Conservation (phyloP, 2,888 invertebrate species). For the Heliconius hortense region DNA sequence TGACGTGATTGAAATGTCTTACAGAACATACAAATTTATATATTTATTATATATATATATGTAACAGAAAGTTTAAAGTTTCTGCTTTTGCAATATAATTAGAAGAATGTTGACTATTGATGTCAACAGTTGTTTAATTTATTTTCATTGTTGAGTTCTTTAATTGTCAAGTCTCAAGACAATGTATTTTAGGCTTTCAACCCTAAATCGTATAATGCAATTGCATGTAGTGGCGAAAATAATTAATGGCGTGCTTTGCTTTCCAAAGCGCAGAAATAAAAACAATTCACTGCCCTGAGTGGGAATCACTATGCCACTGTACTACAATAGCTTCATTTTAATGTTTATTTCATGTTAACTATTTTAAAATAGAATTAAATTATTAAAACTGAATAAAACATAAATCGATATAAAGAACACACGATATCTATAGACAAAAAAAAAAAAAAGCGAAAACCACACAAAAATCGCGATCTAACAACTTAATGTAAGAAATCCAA, state of each 20-base stretch:
- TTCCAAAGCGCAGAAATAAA: too few species aligned
- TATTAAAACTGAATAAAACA: not conserved
- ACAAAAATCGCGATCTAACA: slow-evolving; percentile 22
- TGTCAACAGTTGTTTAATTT: too few species aligned
- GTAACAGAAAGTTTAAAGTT: not conserved
- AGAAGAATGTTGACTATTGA: too few species aligned
- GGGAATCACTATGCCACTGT: not conserved
- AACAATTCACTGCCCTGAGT: not conserved
- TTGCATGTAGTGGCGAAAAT: too few species aligned
- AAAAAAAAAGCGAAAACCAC: slow-evolving; percentile 5
- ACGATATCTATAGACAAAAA: not conserved
- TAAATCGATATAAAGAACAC: not conserved
- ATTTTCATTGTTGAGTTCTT: too few species aligned
- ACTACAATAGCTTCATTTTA: not conserved
- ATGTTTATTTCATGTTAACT: not conserved
- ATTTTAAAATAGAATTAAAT: not conserved
- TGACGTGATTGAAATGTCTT: too few species aligned
- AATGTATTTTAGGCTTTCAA: too few species aligned
- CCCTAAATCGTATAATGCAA: too few species aligned
- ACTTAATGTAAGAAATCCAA: slow-evolving; percentile 28
- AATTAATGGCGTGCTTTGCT: too few species aligned
- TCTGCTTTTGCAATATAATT: too few species aligned
- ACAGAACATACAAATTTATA: too few species aligned
- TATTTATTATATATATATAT: not conserved
- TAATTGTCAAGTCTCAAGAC: too few species aligned